phyloP scores from a whole-genome alignment of 2,888 invertebrate genomes.

The Standfussiana lucernea region DNA sequence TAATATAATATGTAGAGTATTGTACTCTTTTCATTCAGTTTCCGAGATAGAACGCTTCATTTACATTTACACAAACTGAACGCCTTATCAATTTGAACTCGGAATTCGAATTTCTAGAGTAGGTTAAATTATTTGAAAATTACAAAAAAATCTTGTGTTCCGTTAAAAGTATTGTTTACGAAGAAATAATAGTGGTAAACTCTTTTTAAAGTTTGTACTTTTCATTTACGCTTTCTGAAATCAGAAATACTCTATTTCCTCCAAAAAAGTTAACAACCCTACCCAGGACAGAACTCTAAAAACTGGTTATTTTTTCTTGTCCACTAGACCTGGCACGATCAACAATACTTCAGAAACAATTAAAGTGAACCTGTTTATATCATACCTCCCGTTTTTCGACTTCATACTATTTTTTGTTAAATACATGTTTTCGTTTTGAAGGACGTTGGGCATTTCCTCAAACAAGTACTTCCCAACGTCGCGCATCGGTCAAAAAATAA shows the following conservation, averaged over 20 bases:
- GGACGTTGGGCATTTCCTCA: not conserved
- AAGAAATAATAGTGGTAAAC: not conserved
- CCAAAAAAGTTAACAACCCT: not conserved
- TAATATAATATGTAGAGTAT: too few species aligned
- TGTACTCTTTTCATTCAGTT: too few species aligned
- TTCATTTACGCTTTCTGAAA: not conserved
- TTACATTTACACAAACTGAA: not conserved
- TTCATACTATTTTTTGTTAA: not conserved
- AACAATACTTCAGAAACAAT: constrained; percentile 6
- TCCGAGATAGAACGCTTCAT: not conserved
- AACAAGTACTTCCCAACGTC: too few species aligned
- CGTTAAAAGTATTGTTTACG: not conserved
- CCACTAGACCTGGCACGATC: not conserved
- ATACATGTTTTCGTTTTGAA: not conserved
- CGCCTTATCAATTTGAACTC: not conserved
- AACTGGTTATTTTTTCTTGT: not conserved
- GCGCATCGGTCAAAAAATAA: not conserved
- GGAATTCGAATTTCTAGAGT: not conserved
- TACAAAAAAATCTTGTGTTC: not conserved
- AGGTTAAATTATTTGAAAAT: not conserved
- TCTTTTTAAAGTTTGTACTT: not conserved
- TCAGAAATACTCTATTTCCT: not conserved
- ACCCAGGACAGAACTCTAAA: constrained; percentile 3
- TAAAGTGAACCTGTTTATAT: not conserved
- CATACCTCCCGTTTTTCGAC: not conserved